Percentiles rank a stretch among this genome's conserved stretches.
Conservation (phyloP, 2,113 vertebrate genomes). For the Thalassarche chlororhynchos region DNA sequence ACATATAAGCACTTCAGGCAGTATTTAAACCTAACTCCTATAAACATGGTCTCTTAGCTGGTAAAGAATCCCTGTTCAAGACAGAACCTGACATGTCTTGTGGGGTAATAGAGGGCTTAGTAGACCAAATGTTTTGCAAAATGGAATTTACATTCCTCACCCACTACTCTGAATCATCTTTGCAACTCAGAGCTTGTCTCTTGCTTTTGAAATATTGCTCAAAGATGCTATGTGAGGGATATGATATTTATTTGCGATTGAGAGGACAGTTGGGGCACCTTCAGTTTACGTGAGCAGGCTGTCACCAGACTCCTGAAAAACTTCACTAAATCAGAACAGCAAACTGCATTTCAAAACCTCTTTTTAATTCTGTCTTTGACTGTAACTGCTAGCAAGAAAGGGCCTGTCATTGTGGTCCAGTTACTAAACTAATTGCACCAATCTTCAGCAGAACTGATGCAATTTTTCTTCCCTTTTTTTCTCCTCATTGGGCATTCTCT, state of each 20-base stretch:
- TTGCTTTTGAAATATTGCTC: not conserved
- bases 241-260: not conserved
- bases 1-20: not conserved
- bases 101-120: not conserved
- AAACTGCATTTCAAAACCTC: constrained; percentile 43
- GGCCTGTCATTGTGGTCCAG: not conserved
- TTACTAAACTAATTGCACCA: constrained; percentile 60
- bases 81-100: not conserved
- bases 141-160: not conserved
- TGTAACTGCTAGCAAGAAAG: not conserved
- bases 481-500: not conserved
- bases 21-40: not conserved
- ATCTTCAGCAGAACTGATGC: not conserved
- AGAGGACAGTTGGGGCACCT: not conserved
- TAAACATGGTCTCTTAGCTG: not conserved
- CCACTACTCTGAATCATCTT: constrained; percentile 28
- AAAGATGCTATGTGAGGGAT: not conserved
- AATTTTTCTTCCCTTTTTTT: constrained; percentile 18
- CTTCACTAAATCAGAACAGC: constrained; percentile 24
- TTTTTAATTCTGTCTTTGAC: not conserved
- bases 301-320: constrained; percentile 1
- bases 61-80: not conserved
- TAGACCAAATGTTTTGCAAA: constrained; percentile 17
- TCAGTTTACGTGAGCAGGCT: not conserved
- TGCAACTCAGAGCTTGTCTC: constrained; percentile 4